A percentile compares a stretch with the other conserved stretches of the same genome.
These are phyloP conservation scores for Lerista edwardsae DNA, from an alignment of 2,797 vertebrate genomes.

Conservation along the genomic window DNA sequence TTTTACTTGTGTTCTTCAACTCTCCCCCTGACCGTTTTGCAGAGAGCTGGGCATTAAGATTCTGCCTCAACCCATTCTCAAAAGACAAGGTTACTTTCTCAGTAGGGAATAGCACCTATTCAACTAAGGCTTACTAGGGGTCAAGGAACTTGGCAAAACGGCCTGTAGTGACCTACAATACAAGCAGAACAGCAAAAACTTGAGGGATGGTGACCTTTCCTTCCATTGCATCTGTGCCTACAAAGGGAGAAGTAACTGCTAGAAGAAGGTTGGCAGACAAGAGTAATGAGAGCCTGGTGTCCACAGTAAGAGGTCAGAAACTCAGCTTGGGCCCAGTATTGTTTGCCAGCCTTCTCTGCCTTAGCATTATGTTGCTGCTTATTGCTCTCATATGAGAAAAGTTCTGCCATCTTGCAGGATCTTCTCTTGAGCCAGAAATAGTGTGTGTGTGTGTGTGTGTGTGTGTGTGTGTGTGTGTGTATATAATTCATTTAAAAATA, in stretches of 20 bases:
- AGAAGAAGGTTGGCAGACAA: neutral
- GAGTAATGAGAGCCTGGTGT: neutral
- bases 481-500: too few relatives aligned
- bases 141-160: neutral
- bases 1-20: neutral
- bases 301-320: neutral
- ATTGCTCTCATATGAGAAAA: neutral
- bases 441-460: too few relatives aligned
- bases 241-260: neutral
- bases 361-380: neutral
- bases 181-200: neutral
- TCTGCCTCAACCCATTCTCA: neutral
- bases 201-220: neutral
- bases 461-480: too few relatives aligned
- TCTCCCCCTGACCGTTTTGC: neutral
- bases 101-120: neutral
- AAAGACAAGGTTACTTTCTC: neutral
- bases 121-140: neutral
- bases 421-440: neutral
- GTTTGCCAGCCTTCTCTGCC: neutral
- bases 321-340: neutral
- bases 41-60: neutral
- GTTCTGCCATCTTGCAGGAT: neutral
- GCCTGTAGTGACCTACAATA: neutral
- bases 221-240: neutral